Evolutionary conservation across 2,888 invertebrate genomes (phyloP).

Genomic region (Meghimatium bilineatum): DNA sequence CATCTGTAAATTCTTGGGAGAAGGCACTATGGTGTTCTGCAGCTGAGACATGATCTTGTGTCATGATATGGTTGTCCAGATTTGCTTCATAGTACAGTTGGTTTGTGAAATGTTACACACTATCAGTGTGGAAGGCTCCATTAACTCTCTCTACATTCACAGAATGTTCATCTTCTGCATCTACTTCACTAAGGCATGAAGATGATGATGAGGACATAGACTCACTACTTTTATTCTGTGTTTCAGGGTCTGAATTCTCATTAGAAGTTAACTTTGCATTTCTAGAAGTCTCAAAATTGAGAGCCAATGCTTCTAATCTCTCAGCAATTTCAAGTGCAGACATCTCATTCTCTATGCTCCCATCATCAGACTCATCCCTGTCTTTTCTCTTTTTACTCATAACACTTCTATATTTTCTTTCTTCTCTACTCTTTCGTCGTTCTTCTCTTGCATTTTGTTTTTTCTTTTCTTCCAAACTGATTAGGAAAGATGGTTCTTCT

Average conservation of each 20-base stretch:
- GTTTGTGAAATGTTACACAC: conserved; percentile 34
- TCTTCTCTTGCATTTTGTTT: conserved; percentile 21
- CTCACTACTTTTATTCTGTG: conserved; percentile 25
- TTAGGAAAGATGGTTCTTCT: conserved; percentile 79
- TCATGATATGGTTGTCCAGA: conserved; percentile 21
- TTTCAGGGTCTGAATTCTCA: conserved; percentile 21
- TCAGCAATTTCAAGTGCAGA: conserved; percentile 48
- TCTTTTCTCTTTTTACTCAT: conserved; percentile 9
- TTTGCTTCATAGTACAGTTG: conserved; percentile 46
- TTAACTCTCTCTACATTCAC: conserved; percentile 7
- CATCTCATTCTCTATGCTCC: conserved; percentile 46
- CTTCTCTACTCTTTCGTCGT: conserved; percentile 32
- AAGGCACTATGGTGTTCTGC: conserved; percentile 25
- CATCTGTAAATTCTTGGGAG: not conserved
- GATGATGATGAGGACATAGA: conserved; percentile 25
- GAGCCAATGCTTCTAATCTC: conserved; percentile 45
- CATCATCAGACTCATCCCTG: conserved; percentile 42
- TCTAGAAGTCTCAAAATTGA: conserved; percentile 44
- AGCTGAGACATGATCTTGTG: not conserved
- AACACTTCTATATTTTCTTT: conserved; percentile 5
- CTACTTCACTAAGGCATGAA: conserved; percentile 23
- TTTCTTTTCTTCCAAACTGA: conserved; percentile 48
- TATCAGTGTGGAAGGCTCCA: conserved; percentile 18
- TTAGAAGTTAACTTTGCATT: conserved; percentile 22
- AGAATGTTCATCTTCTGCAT: not conserved